Evolutionary conservation across 2,888 invertebrate genomes (phyloP), one percentile per base, ranked within the genome.

Genomic region (Liopterus haemorrhoidalis): DNA sequence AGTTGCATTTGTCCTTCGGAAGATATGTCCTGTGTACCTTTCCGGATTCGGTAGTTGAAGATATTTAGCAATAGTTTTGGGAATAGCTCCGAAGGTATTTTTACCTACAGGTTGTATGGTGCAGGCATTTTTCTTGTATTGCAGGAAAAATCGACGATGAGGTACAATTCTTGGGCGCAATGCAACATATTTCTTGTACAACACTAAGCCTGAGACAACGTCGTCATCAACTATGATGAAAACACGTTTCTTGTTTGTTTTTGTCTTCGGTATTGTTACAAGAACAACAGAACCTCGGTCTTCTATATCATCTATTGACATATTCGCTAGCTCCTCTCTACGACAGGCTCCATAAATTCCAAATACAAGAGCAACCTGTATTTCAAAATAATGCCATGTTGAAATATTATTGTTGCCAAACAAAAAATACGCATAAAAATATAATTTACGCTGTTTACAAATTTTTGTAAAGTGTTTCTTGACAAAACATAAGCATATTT

Each of bases 321-420:
- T 41, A n/a, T 41, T 24, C 25, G 47, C 45, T 20, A 54, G 19
- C 47, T 53, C 49, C 8, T 48, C 44, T 41, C 54, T 52, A 15
- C 6, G 18, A 8, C 18, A 35, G 5, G 19, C 20, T 12, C 35
- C 35, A 35, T 20, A 35, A 8, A 35, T 12, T 20, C 35, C 35
- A 18, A 35, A 8, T 21, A 35, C 15, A 18, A 35, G 21, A 6
- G 21, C 35, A 20, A 19, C 20, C 11, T 35, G n/a, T n/a, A n/a
- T n/a, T n/a, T n/a, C n/a, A n/a, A n/a, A n/a, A n/a, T n/a, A n/a
- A n/a, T n/a, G n/a, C n/a, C n/a, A n/a, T n/a, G n/a, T n/a, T n/a
- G n/a, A n/a, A n/a, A n/a, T n/a, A n/a, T n/a, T n/a, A n/a, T n/a
- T n/a, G n/a, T n/a, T n/a, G n/a, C n/a, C n/a, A n/a, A n/a, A n/a